Percentiles rank a stretch among this genome's conserved stretches.
Evolutionary conservation across 2,797 vertebrate genomes (phyloP).

Genomic region (Antrozous pallidus): DNA sequence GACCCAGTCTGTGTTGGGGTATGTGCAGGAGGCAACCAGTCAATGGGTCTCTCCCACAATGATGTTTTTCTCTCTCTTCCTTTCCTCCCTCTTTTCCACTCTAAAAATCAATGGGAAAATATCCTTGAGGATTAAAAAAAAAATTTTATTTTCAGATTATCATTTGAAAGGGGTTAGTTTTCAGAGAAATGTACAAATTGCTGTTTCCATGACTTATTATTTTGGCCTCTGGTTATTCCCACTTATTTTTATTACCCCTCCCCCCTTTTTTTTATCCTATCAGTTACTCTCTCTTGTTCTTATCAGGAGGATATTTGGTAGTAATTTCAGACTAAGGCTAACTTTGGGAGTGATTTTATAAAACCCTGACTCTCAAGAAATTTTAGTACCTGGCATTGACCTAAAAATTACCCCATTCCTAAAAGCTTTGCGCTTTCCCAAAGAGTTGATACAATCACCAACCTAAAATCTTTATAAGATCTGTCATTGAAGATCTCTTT

Average conservation of each 20-base stretch:
- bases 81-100: no score
- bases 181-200: background rate
- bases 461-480: background rate
- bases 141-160: background rate
- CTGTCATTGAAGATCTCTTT: background rate
- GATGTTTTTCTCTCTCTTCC: no score
- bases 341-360: background rate
- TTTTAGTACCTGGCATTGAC: background rate
- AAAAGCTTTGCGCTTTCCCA: background rate
- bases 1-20: no score
- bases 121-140: no score
- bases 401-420: background rate
- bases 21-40: no score
- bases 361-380: background rate
- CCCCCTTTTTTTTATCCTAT: background rate
- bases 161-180: conserved; percentile 20
- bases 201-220: background rate
- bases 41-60: no score
- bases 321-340: background rate
- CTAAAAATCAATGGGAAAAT: no score
- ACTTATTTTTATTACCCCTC: background rate
- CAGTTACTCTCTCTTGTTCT: background rate
- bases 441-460: background rate
- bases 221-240: background rate
- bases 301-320: background rate